phyloP scores from a whole-genome alignment of 2,113 vertebrate species.

The Phylloscopus whistleri region DNA sequence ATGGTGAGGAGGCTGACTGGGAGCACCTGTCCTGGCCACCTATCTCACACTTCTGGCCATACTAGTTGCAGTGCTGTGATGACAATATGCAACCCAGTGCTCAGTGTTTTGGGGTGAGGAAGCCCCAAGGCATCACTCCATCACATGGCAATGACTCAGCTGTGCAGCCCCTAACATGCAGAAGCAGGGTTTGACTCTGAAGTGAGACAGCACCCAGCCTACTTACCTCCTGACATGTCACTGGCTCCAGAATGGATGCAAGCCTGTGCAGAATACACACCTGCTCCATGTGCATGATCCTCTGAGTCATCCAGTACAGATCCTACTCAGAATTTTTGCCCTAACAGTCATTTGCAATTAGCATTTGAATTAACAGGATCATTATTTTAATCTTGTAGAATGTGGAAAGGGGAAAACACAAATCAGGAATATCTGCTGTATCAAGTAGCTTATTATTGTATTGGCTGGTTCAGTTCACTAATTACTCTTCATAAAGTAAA shows the following conservation, averaged over 20 bases:
- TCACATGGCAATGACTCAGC: background rate
- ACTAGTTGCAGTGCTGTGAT: too few relatives aligned
- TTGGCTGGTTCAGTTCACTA: background rate
- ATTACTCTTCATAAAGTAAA: background rate
- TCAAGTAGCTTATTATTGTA: background rate
- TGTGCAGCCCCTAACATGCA: background rate
- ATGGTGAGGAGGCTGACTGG: accelerated
- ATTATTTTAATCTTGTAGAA: background rate
- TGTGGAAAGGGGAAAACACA: background rate
- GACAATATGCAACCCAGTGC: background rate
- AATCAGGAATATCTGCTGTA: background rate
- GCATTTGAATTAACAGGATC: background rate
- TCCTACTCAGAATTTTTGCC: background rate
- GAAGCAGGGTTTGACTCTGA: background rate
- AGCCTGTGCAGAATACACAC: background rate
- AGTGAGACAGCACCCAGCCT: accelerated
- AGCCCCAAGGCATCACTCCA: background rate
- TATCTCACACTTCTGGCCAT: background rate
- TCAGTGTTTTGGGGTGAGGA: too few relatives aligned
- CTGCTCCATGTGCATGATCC: accelerated
- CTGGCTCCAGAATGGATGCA: background rate
- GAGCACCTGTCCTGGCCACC: background rate
- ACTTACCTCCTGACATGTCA: background rate
- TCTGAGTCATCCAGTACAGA: background rate
- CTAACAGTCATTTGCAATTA: background rate